Evolutionary conservation across 2,888 invertebrate species (phyloP).

Genomic region (Homarus gammarus): DNA sequence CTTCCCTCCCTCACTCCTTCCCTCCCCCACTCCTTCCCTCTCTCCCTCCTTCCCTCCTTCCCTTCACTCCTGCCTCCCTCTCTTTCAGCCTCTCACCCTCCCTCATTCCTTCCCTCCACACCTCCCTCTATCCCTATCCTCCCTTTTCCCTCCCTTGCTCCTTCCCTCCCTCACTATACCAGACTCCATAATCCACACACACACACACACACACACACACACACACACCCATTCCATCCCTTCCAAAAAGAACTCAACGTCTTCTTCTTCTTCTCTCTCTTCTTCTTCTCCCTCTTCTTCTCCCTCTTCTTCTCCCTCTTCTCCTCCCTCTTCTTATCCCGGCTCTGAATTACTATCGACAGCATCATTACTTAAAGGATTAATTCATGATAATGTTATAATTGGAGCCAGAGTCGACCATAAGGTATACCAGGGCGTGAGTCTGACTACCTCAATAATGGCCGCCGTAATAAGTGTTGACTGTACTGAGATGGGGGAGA

Average conservation of each 20-base stretch:
- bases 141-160: not conserved
- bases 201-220: too few relatives aligned
- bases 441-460: not conserved
- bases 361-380: constrained; percentile 29
- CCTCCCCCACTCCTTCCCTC: not conserved
- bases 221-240: too few relatives aligned
- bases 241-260: too few relatives aligned
- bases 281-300: too few relatives aligned
- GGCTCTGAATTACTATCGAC: not conserved
- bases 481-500: not conserved
- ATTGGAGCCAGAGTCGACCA: not conserved
- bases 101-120: too few relatives aligned
- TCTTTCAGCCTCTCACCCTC: not conserved
- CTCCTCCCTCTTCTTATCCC: not conserved
- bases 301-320: not conserved
- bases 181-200: too few relatives aligned
- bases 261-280: too few relatives aligned
- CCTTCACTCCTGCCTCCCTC: not conserved
- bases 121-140: not conserved
- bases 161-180: too few relatives aligned
- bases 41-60: not conserved
- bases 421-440: constrained; percentile 27
- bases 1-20: not conserved
- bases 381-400: constrained; percentile 35
- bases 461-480: not conserved